phyloP scores from a whole-genome alignment of 2,113 vertebrate species.

The Hyaena hyaena region DNA sequence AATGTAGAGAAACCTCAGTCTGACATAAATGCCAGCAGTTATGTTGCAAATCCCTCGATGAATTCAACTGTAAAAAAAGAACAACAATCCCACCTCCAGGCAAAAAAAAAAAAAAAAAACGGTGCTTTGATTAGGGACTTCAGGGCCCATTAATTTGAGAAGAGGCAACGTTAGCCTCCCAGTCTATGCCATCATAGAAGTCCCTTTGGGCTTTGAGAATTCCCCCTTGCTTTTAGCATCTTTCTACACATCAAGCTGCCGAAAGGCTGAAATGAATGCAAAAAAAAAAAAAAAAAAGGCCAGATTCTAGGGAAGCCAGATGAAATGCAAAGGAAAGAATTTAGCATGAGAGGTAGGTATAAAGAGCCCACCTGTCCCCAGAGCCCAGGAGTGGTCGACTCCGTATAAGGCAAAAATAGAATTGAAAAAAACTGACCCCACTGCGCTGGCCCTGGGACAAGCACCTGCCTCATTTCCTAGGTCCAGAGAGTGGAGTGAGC shows the following conservation, averaged over 20 bases:
- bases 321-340: not conserved
- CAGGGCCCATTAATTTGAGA: slow-evolving; percentile 69
- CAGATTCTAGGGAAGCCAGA: not conserved
- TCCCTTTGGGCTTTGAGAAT: slow-evolving; percentile 68
- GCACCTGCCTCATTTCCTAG: not conserved
- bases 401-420: not conserved
- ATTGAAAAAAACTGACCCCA: not conserved
- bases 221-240: slow-evolving; percentile 69
- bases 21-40: not conserved
- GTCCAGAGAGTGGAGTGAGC: not conserved
- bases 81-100: slow-evolving; percentile 47
- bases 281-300: slow-evolving; percentile 14
- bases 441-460: not conserved
- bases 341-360: not conserved
- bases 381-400: not conserved
- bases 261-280: not conserved
- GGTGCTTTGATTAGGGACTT: slow-evolving; percentile 65
- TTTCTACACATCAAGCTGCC: slow-evolving; percentile 51
- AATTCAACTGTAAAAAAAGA: slow-evolving; percentile 62
- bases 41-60: slow-evolving; percentile 40
- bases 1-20: not conserved
- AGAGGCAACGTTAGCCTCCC: slow-evolving; percentile 53
- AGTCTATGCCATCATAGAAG: slow-evolving; percentile 39
- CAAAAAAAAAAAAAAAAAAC: not conserved
- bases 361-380: not conserved